phyloP scores from a whole-genome alignment of 2,113 vertebrate genomes.

The Crocuta crocuta region DNA sequence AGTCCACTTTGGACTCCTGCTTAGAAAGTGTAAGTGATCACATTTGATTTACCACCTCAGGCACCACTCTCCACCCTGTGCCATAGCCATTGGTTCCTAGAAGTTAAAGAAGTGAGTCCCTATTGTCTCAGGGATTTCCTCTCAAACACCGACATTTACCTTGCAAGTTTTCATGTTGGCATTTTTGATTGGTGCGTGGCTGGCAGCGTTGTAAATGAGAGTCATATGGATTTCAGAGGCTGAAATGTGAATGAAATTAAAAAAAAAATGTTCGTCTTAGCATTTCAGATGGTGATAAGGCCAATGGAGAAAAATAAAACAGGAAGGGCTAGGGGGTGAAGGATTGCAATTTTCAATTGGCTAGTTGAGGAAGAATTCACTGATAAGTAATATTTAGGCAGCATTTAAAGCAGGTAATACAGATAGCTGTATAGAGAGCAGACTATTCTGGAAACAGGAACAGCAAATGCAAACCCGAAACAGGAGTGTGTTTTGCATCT shows the following conservation, averaged over 20 bases:
- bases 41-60: background rate
- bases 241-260: background rate
- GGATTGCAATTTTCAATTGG: background rate
- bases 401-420: background rate
- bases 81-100: background rate
- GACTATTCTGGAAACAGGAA: background rate
- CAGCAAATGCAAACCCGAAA: background rate
- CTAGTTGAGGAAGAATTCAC: background rate
- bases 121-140: background rate
- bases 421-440: background rate
- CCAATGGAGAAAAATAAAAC: slow-evolving; percentile 82
- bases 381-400: background rate
- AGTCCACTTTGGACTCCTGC: background rate
- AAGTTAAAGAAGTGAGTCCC: background rate
- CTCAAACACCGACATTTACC: background rate
- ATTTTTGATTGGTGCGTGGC: background rate
- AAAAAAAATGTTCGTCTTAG: background rate
- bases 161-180: background rate
- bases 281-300: background rate
- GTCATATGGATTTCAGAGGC: background rate
- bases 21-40: background rate
- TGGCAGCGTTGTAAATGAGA: background rate
- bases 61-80: background rate
- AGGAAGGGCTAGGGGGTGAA: slow-evolving; percentile 72
- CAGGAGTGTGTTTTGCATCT: background rate